Evolutionary conservation across 2,888 invertebrate species (phyloP).

Genomic region (Antheraea assamensis): DNA sequence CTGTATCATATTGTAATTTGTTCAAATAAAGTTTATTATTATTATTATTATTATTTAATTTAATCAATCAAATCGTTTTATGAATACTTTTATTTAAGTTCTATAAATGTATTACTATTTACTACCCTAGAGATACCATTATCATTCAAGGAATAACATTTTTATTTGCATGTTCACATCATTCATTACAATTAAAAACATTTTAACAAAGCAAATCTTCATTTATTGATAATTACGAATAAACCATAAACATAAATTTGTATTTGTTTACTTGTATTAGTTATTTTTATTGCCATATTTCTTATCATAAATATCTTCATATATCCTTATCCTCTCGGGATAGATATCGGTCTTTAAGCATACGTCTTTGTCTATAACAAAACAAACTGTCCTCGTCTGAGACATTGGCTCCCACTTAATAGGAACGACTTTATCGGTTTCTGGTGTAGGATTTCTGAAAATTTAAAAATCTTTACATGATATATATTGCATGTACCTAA

Average conservation of each 20-base stretch:
- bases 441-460: slow-evolving; percentile 71
- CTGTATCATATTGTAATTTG: too few relatives aligned
- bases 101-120: too few relatives aligned
- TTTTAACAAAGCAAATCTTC: background rate
- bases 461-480: background rate
- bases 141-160: too few relatives aligned
- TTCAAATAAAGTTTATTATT: too few relatives aligned
- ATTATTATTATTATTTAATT: too few relatives aligned
- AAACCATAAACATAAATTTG: background rate
- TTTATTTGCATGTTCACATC: too few relatives aligned
- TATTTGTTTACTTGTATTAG: slow-evolving; percentile 9
- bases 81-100: too few relatives aligned
- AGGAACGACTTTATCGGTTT: slow-evolving; percentile 45
- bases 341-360: slow-evolving; percentile 61
- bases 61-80: too few relatives aligned
- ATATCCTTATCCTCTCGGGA: slow-evolving; percentile 57
- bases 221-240: background rate
- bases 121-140: too few relatives aligned
- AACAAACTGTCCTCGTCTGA: slow-evolving; percentile 46
- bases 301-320: slow-evolving; percentile 55
- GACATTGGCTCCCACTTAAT: slow-evolving; percentile 63
- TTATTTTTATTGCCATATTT: slow-evolving; percentile 23
- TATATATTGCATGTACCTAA: background rate
- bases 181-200: background rate
- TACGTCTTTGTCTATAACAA: slow-evolving; percentile 60